Conservation (phyloP, 2,797 vertebrate species). For the Tiaroga cobitis region DNA sequence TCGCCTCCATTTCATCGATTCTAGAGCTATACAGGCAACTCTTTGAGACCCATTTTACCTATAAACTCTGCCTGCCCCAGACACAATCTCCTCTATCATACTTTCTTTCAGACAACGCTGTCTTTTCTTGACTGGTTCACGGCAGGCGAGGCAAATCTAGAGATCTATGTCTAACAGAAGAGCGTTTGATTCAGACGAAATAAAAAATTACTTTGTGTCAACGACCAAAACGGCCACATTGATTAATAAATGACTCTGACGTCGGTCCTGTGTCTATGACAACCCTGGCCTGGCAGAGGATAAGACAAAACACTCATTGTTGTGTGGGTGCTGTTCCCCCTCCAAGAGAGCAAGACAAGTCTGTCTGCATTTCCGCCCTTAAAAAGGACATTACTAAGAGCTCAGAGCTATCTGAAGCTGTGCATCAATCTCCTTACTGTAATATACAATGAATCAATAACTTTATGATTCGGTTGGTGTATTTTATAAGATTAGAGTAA, state of each 20-base stretch:
- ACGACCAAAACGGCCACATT: constrained; percentile 55
- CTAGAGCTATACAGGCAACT: constrained; percentile 44
- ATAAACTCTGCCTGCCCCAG: constrained; percentile 32
- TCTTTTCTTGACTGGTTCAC: constrained; percentile 54
- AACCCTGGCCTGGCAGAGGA: constrained; percentile 61
- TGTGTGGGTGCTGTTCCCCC: constrained; percentile 51
- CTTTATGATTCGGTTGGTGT: constrained; percentile 27
- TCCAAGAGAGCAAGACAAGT: constrained; percentile 50
- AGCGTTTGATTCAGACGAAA: constrained; percentile 54
- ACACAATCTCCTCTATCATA: constrained; percentile 26
- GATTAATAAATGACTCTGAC: constrained; percentile 59
- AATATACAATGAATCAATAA: constrained; percentile 40
- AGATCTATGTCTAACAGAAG: constrained; percentile 56
- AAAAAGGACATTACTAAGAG: constrained; percentile 25
- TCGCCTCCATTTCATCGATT: constrained; percentile 43
- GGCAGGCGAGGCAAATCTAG: constrained; percentile 27
- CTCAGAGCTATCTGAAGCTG: constrained; percentile 15
- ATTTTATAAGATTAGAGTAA: constrained; percentile 31
- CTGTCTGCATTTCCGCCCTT: constrained; percentile 43
- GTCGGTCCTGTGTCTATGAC: constrained; percentile 63
- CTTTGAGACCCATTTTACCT: constrained; percentile 51
- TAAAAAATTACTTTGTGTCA: constrained; percentile 59
- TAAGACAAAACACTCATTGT: constrained; percentile 62
- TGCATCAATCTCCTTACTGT: constrained; percentile 28
- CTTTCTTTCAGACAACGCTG: constrained; percentile 41